Evolutionary conservation across 1,140 invertebrate species (phyloP).

Genomic region (Scaptomyza hsui): DNA sequence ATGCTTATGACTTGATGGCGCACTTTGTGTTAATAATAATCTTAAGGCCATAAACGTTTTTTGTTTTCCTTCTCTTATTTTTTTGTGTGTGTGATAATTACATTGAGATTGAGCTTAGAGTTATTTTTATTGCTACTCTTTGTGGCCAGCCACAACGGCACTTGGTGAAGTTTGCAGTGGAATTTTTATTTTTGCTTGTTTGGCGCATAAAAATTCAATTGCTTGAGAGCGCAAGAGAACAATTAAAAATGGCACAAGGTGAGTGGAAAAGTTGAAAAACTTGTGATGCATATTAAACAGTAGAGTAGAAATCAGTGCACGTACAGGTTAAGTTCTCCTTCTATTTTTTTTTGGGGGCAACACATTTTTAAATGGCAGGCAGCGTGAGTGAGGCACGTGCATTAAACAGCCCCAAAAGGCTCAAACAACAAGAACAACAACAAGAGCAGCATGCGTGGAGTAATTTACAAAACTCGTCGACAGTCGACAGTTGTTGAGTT

Average conservation of each 20-base stretch:
- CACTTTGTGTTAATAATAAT: conserved; percentile 77
- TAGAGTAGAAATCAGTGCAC: conserved; percentile 27
- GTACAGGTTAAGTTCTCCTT: conserved; percentile 46
- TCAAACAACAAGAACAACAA: conserved; percentile 31
- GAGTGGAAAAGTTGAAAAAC: conserved; percentile 48
- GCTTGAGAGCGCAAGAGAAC: conserved; percentile 44
- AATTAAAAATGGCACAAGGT: conserved; percentile 65
- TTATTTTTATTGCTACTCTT: conserved; percentile 18
- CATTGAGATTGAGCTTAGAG: conserved; percentile 53
- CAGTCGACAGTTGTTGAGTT: conserved; percentile 68
- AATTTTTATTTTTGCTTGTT: conserved; percentile 43
- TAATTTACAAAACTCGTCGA: conserved; percentile 75
- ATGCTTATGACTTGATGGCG: conserved; percentile 68
- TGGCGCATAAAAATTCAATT: conserved; percentile 71
- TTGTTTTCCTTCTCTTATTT: conserved; percentile 20
- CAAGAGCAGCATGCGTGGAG: conserved; percentile 41
- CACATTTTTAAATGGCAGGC: conserved; percentile 76
- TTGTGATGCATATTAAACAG: conserved; percentile 65
- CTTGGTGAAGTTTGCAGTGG: conserved; percentile 14
- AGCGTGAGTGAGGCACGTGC: conserved; percentile 64
- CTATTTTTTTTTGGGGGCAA: conserved; percentile 37
- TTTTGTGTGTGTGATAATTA: conserved; percentile 47
- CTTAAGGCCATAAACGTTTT: conserved; percentile 65
- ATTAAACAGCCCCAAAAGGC: conserved; percentile 71
- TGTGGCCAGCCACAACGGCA: conserved; percentile 36